Evolutionary conservation across 2,113 vertebrate species (phyloP).

Genomic region (Pterocles gutturalis): DNA sequence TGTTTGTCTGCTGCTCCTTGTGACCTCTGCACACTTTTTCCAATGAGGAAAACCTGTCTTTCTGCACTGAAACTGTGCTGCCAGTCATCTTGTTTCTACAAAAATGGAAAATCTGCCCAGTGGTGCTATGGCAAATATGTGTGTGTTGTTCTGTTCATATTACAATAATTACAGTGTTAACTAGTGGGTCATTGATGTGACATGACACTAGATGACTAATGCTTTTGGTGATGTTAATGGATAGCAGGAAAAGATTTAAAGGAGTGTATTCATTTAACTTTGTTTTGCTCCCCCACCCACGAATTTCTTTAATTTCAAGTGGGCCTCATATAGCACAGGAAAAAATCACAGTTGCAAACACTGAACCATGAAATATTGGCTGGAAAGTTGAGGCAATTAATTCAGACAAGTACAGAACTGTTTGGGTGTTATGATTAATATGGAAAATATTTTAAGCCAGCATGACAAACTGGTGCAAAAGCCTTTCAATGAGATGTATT

Average conservation of each 20-base stretch:
- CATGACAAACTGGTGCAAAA: background rate
- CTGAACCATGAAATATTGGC: background rate
- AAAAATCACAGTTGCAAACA: background rate
- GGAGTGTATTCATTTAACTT: background rate
- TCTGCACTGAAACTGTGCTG: background rate
- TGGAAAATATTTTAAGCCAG: conserved; percentile 1
- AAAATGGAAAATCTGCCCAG: background rate
- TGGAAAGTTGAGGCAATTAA: background rate
- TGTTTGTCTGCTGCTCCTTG: background rate
- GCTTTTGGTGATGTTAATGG: background rate
- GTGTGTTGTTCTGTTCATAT: background rate
- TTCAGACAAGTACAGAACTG: background rate
- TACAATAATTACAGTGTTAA: background rate
- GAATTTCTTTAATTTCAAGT: conserved; percentile 1
- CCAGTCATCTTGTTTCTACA: background rate
- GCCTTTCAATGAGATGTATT: background rate
- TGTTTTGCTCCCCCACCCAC: background rate
- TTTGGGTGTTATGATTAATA: conserved; percentile 43
- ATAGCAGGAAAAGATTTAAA: background rate
- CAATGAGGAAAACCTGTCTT: background rate
- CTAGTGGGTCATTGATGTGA: background rate
- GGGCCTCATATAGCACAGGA: background rate
- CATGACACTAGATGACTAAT: background rate
- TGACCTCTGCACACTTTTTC: background rate
- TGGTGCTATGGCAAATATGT: background rate